Base-by-base conservation (phyloP, 2,888 invertebrate species). In the Dolichopus griseipennis region DNA sequence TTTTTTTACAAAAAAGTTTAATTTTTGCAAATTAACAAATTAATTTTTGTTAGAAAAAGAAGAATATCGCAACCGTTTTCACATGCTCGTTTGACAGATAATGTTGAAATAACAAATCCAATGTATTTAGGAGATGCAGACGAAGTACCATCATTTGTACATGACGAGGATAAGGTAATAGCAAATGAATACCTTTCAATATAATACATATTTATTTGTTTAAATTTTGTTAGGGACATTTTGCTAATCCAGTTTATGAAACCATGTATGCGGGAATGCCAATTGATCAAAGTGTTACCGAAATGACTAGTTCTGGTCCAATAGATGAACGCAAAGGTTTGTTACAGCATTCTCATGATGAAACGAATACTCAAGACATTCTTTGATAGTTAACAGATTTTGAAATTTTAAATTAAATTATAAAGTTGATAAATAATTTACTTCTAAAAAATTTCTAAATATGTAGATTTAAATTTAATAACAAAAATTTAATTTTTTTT, bases 221-320 rank as follows among this genome's bases (percentile, higher is more conserved):
- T 52, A 6, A 71, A 68, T 67, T 72, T 69, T 77, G 77, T 15
- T 74, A 85, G 83, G 89, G 89, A 37, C 91, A 92, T 81, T 93
- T 92, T 83, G 90, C 90, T 22, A 93, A 93, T 82, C 93, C 93
- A 0, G 90, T 93, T 65, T 93, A 93, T 82, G 93, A 93, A 76
- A 90, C 90, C 66, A 88, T 92, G 84, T 92, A 90, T 81, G 84
- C 84, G 21, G 81, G 81, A 68, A 81, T 76, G 10, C 79, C 77
- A 52, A 78, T 79, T 67, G 75, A 75, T 61, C 77, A 76, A 66
- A 73, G 69, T 52, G 75, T 76, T 2, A 74, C 75, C 37, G 78
- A 79, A 70, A 78, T 75, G 67, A 75, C 77, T 41, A 78, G 78
- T 70, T 78, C 76, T 61, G 62, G 62, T 2, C 62, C 20, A 62